phyloP scores from a whole-genome alignment of 2,797 vertebrate species.

The Diceros bicornis region DNA sequence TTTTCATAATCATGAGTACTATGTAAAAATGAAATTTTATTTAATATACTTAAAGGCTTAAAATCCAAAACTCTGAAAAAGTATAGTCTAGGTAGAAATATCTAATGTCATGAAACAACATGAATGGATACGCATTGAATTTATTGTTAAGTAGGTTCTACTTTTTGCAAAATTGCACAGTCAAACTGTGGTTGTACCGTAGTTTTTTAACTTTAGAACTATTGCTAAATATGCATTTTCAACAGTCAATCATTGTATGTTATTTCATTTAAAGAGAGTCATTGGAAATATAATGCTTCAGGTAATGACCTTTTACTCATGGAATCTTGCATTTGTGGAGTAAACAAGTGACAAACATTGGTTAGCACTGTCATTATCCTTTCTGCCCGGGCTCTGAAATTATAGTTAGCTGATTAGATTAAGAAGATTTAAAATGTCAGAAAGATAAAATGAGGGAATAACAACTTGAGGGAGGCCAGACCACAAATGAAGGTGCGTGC shows the following conservation, averaged over 20 bases:
- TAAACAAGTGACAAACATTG: background rate
- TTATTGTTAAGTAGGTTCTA: background rate
- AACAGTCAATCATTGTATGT: background rate
- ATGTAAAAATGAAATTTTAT: background rate
- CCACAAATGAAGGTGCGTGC: slow-evolving; percentile 53
- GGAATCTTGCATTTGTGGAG: background rate
- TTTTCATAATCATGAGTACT: background rate
- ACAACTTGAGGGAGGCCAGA: slow-evolving; percentile 30
- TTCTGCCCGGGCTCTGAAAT: background rate
- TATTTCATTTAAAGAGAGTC: background rate
- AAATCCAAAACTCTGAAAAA: background rate
- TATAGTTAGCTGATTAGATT: slow-evolving; percentile 23
- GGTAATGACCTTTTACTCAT: background rate
- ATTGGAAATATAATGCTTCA: slow-evolving; percentile 60
- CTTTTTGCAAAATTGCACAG: background rate
- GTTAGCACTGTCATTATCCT: background rate
- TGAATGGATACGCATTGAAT: background rate
- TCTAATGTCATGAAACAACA: background rate
- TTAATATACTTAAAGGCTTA: background rate
- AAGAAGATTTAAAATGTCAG: slow-evolving; percentile 34
- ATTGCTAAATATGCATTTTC: background rate
- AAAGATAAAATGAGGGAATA: background rate
- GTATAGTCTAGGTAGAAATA: background rate
- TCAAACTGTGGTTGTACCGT: background rate
- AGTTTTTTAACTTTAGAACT: background rate